Evolutionary conservation across 2,888 invertebrate genomes (phyloP).

Genomic region (Nomada lathburiana): DNA sequence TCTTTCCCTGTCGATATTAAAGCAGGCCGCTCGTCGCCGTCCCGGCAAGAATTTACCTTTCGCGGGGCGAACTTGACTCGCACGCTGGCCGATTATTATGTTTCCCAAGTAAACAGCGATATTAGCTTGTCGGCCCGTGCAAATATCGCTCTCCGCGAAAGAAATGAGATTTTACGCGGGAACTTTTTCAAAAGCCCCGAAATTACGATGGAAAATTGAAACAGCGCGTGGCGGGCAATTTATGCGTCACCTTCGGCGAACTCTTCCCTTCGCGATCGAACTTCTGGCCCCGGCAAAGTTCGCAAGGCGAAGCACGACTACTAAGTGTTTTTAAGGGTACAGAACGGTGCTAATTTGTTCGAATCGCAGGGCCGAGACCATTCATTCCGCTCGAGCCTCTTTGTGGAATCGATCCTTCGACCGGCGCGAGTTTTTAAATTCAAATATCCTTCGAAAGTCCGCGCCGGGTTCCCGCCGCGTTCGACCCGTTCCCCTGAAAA

Average conservation of each 20-base stretch:
- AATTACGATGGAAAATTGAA: conserved; percentile 61
- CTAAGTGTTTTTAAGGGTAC: not conserved
- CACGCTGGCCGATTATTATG: conserved; percentile 60
- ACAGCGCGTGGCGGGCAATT: conserved; percentile 36
- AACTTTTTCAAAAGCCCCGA: conserved; percentile 62
- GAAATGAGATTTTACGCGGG: conserved; percentile 61
- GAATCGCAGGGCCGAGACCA: conserved; percentile 13
- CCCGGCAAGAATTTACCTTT: conserved; percentile 30
- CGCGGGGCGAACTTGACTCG: conserved; percentile 33
- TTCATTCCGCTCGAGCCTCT: not conserved
- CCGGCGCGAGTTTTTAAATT: conserved; percentile 16
- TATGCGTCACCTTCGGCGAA: conserved; percentile 48
- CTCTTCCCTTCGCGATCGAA: conserved; percentile 28
- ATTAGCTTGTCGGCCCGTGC: conserved; percentile 62
- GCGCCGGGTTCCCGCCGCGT: not conserved
- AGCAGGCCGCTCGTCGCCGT: conserved; percentile 5
- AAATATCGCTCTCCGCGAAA: conserved; percentile 52
- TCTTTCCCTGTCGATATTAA: conserved; percentile 26
- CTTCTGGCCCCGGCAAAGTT: not conserved
- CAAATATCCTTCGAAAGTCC: not conserved
- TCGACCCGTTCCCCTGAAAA: conserved; percentile 1
- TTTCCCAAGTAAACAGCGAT: conserved; percentile 62
- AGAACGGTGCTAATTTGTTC: conserved; percentile 52
- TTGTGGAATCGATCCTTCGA: not conserved
- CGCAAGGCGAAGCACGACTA: not conserved